phyloP scores from a whole-genome alignment of 1,140 invertebrate genomes.

The Caerostris extrusa region DNA sequence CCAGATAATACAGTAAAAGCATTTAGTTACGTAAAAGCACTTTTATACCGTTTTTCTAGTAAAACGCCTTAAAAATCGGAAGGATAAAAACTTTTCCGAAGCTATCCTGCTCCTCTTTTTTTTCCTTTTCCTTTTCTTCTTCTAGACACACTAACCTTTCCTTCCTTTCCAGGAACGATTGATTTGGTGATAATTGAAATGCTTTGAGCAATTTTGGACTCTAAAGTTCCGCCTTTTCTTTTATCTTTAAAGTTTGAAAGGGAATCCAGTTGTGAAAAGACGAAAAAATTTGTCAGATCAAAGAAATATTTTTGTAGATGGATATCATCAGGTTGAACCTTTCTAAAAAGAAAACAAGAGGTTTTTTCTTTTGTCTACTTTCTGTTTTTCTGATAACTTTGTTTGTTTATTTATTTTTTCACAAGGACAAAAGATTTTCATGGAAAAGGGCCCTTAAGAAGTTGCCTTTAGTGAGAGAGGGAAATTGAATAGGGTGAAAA shows the following conservation, averaged over 20 bases:
- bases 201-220: conserved; percentile 42
- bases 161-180: conserved; percentile 34
- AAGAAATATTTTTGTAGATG: conserved; percentile 18
- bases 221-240: neutral
- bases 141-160: neutral
- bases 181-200: conserved; percentile 75
- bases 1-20: neutral
- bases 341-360: conserved; percentile 18
- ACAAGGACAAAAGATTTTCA: too few relatives aligned
- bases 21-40: neutral
- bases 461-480: too few relatives aligned
- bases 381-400: neutral
- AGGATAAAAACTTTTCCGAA: conserved; percentile 1
- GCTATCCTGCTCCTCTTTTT: neutral
- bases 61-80: neutral
- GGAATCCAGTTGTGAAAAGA: conserved; percentile 10
- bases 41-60: conserved; percentile 2
- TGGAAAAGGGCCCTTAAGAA: neutral
- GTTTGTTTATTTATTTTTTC: too few relatives aligned
- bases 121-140: conserved; percentile 1
- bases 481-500: too few relatives aligned
- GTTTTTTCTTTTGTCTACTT: neutral
- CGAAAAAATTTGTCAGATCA: neutral
- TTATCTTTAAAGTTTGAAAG: conserved; percentile 30
- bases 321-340: conserved; percentile 26